These are phyloP conservation scores for Drosophila carrolli DNA, from an alignment of 1,140 invertebrate species.

Conservation along the genomic window DNA sequence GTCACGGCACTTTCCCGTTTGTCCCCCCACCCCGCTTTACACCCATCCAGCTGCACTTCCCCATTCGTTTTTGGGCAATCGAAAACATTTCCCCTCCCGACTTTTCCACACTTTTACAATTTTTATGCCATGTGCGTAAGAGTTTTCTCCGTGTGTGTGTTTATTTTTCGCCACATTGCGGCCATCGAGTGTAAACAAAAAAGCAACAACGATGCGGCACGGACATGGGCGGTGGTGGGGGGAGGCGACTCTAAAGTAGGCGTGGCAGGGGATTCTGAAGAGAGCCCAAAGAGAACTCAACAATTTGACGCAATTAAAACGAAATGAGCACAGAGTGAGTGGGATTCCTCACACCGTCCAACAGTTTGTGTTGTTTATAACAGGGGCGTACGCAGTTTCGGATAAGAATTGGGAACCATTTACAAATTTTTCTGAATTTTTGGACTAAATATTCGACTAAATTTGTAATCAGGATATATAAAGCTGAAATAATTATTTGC, in stretches of 20 bases:
- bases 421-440: too few relatives aligned
- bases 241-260: background rate
- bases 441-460: too few relatives aligned
- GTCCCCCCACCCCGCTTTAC: background rate
- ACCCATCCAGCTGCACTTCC: slow-evolving; percentile 7
- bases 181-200: slow-evolving; percentile 58
- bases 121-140: slow-evolving; percentile 40
- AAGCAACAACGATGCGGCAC: slow-evolving; percentile 12
- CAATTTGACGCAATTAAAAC: slow-evolving; percentile 61
- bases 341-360: slow-evolving; percentile 3
- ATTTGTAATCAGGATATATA: background rate
- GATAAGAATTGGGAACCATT: too few relatives aligned
- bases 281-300: slow-evolving; percentile 24
- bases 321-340: slow-evolving; percentile 38
- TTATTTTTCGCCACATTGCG: slow-evolving; percentile 70
- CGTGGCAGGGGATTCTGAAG: slow-evolving; percentile 1
- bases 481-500: background rate
- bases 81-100: slow-evolving; percentile 18
- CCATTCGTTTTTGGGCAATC: slow-evolving; percentile 42
- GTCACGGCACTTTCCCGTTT: slow-evolving; percentile 14
- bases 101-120: slow-evolving; percentile 24
- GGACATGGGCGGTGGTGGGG: slow-evolving; percentile 1
- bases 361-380: slow-evolving; percentile 46
- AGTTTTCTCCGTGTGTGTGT: slow-evolving; percentile 44
- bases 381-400: background rate